Percentiles rank a stretch among this genome's conserved stretches.
Evolutionary conservation across 2,888 invertebrate species (phyloP).

Genomic region (Heliconius hortense): DNA sequence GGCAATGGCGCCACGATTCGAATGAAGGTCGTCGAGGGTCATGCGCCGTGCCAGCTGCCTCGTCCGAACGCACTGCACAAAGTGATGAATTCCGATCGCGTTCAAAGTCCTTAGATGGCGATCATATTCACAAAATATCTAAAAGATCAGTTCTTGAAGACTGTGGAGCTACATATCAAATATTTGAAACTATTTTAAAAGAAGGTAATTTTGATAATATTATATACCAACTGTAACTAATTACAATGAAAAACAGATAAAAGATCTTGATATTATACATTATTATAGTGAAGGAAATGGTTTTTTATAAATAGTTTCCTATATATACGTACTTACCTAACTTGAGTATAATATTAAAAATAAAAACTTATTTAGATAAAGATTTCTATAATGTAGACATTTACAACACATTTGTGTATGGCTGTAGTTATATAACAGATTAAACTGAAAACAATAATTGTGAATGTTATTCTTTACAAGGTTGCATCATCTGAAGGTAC

Average conservation of each 20-base stretch:
- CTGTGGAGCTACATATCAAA: constrained; percentile 90
- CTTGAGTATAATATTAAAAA: no score
- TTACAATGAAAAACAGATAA: background rate
- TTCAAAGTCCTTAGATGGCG: constrained; percentile 89
- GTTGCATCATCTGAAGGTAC: background rate
- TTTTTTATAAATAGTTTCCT: no score
- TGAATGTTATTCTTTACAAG: no score
- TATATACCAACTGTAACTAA: background rate
- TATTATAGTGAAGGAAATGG: no score
- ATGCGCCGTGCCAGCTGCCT: constrained; percentile 71
- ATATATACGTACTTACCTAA: no score
- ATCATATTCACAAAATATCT: constrained; percentile 66
- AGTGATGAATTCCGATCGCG: constrained; percentile 87
- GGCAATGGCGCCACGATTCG: constrained; percentile 85
- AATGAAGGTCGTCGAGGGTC: constrained; percentile 74
- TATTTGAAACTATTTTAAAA: constrained; percentile 88
- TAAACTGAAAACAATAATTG: background rate
- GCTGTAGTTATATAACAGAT: background rate
- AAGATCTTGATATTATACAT: background rate
- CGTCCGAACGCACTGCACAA: constrained; percentile 74
- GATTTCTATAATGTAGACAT: no score
- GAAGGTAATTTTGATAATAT: constrained; percentile 62
- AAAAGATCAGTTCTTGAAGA: constrained; percentile 83
- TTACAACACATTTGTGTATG: background rate
- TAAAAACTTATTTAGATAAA: no score